phyloP scores from a whole-genome alignment of 2,888 invertebrate species.

The Eristalis arbustorum region DNA sequence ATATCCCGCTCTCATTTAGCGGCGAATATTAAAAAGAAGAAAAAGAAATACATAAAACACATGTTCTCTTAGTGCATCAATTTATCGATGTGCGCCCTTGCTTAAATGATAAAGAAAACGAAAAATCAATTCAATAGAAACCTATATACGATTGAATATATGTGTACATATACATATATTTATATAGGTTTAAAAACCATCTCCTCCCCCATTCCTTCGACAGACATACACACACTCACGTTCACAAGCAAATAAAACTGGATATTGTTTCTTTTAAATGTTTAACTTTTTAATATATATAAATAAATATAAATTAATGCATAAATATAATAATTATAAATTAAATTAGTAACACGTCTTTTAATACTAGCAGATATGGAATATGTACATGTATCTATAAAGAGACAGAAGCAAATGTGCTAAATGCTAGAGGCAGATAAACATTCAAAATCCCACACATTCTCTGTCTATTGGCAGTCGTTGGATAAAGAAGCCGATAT shows the following conservation, averaged over 20 bases:
- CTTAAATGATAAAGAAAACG: constrained; percentile 27
- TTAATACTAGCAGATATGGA: constrained; percentile 68
- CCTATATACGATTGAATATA: constrained; percentile 37
- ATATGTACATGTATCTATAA: constrained; percentile 40
- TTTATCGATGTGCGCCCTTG: constrained; percentile 68
- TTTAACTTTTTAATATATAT: constrained; percentile 70
- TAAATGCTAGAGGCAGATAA: constrained; percentile 18
- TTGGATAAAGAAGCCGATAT: neutral
- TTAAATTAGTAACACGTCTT: constrained; percentile 68
- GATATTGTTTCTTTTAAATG: constrained; percentile 71
- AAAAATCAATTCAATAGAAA: constrained; percentile 52
- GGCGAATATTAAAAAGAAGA: constrained; percentile 48
- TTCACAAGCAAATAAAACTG: constrained; percentile 49
- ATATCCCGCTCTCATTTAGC: constrained; percentile 6
- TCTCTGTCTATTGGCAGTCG: neutral
- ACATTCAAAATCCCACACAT: neutral
- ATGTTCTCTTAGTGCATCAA: constrained; percentile 66
- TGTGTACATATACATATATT: constrained; percentile 11
- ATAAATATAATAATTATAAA: constrained; percentile 71
- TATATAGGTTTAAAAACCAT: constrained; percentile 23
- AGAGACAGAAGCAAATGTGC: constrained; percentile 49
- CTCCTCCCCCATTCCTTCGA: neutral
- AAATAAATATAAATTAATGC: constrained; percentile 71
- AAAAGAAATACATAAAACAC: neutral
- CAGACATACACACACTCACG: constrained; percentile 27